Base-by-base conservation (phyloP, 2,888 invertebrate species). In the Watsonalla binaria region DNA sequence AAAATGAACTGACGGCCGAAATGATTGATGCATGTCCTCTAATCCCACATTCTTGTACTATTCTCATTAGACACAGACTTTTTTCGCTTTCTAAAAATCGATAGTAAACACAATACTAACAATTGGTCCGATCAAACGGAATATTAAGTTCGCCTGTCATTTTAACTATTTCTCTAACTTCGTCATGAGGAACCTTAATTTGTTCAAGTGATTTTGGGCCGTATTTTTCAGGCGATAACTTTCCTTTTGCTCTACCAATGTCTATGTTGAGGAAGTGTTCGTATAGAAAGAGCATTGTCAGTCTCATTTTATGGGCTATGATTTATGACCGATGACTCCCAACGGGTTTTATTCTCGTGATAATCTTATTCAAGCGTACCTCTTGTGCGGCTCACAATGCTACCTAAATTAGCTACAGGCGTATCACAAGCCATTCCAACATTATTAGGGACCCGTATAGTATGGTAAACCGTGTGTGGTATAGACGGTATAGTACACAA, bases 321-420 rank as follows among this genome's bases (percentile, higher is more conserved):
- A 90, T 90, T 90, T 90, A 90, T 90, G 90, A 90, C 80, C 84
- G 78, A 82, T 86, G 90, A 88, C 89, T 90, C 87, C 90, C 90
- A 89, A 90, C 89, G 88, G 90, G 86, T 83, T 89, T 79, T 83
- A 74, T 77, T 74, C 75, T 76, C 78, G 70, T 86, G 89, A 86
- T 90, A 90, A 90, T 90, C 87, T 89, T 82, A 89, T 87, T 90
- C 86, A 88, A 77, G 76, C 80, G 77, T 78, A 72, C 80, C 82
- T 84, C 86, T 84, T 86, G 82, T 86, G 83, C 78, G 80, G 76
- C 80, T 79, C 79, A 90, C 90, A 90, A 90, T 90, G 90, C 90
- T 90, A 90, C 90, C 82, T 90, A 90, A 90, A 90, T 90, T 90
- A 90, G 90, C 86, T 86, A 80, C 74, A 80, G 84, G 78, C 78